Evolutionary conservation across 2,113 vertebrate genomes (phyloP).

Genomic region (Alouatta palliata): DNA sequence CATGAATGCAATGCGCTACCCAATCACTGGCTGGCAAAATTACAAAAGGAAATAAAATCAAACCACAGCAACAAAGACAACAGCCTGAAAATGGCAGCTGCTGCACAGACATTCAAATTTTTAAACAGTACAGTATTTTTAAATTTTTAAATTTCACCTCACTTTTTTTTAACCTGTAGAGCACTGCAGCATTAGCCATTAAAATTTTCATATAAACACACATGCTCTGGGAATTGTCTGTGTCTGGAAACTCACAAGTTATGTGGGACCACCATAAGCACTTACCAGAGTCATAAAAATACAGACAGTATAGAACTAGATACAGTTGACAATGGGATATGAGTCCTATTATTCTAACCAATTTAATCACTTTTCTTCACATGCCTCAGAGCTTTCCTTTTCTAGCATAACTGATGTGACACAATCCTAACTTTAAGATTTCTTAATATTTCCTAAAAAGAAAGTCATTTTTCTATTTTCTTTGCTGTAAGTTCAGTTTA

Average conservation of each 20-base stretch:
- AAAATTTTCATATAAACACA: not conserved
- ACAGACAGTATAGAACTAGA: not conserved
- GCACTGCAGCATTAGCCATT: conserved; percentile 35
- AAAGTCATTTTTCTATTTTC: not conserved
- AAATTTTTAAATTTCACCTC: conserved; percentile 78
- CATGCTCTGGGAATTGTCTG: not conserved
- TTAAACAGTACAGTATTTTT: conserved; percentile 77
- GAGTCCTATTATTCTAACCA: not conserved
- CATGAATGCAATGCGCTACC: conserved; percentile 66
- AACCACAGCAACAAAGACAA: conserved; percentile 83
- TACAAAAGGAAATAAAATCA: conserved; percentile 82
- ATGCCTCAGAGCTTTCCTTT: not conserved
- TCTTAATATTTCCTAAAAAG: not conserved
- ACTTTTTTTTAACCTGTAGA: conserved; percentile 28
- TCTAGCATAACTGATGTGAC: not conserved
- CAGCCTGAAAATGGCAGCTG: conserved; percentile 83
- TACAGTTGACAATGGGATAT: not conserved
- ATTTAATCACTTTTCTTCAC: not conserved
- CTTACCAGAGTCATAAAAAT: not conserved
- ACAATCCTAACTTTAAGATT: not conserved
- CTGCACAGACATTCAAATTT: conserved; percentile 78
- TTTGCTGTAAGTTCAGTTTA: not conserved
- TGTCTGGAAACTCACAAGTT: not conserved
- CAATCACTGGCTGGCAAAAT: conserved; percentile 82
- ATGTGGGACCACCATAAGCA: not conserved